Evolutionary conservation across 1,140 invertebrate genomes (phyloP).

Genomic region (Pantala flavescens): DNA sequence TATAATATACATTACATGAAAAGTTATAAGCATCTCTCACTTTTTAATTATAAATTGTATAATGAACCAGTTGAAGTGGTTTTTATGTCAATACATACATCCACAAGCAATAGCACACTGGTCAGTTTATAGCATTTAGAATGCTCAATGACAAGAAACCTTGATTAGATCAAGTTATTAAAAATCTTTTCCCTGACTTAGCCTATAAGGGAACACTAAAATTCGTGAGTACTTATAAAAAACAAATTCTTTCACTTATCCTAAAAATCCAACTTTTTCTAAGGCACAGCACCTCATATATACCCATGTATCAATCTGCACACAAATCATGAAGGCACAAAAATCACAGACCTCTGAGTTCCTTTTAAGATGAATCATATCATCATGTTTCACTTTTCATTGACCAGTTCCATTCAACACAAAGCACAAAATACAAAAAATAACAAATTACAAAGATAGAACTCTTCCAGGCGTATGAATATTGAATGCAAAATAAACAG

Average conservation of each 20-base stretch:
- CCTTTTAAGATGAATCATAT: not conserved
- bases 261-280: not conserved
- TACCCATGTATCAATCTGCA: not conserved
- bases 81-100: constrained; percentile 3
- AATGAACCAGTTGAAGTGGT: not conserved
- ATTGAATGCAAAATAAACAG: not conserved
- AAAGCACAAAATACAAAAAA: not conserved
- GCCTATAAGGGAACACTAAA: not conserved
- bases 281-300: not conserved
- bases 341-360: constrained; percentile 9
- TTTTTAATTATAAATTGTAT: not conserved
- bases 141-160: constrained; percentile 1
- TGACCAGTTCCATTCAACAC: not conserved
- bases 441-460: not conserved
- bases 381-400: not conserved
- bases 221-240: not conserved
- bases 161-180: not conserved
- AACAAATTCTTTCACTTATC: not conserved
- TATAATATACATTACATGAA: not conserved
- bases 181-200: not conserved
- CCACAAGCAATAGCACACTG: constrained; percentile 4
- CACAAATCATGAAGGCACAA: not conserved
- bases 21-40: not conserved
- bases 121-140: not conserved
- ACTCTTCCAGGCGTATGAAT: not conserved